phyloP scores from a whole-genome alignment of 2,797 vertebrate species.

The Discoglossus pictus region DNA sequence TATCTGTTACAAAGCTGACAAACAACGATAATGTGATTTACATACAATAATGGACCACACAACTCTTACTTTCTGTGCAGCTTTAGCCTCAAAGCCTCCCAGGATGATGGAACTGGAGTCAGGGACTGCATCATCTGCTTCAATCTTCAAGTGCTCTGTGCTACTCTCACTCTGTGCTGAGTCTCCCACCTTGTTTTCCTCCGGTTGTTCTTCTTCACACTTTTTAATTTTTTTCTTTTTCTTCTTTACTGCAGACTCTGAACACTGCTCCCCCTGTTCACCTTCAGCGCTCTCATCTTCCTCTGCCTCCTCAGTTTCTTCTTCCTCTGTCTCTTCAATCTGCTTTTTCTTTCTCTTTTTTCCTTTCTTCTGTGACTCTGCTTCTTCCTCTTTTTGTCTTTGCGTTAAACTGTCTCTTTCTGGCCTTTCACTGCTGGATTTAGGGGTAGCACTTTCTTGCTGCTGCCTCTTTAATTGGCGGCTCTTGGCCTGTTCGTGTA shows the following conservation, averaged over 20 bases:
- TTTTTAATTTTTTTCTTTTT: not conserved
- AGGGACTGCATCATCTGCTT: slow-evolving; percentile 11
- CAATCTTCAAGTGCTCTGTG: not conserved
- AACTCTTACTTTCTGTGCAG: slow-evolving; percentile 76
- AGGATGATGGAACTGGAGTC: slow-evolving; percentile 67
- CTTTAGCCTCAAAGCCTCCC: slow-evolving; percentile 74
- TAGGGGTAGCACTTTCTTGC: slow-evolving; percentile 7
- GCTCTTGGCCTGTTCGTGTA: slow-evolving; percentile 77
- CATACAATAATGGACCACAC: not conserved
- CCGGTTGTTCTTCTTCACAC: slow-evolving; percentile 47
- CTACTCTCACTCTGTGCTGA: not conserved
- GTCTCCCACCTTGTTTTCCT: slow-evolving; percentile 25
- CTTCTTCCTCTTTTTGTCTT: not conserved
- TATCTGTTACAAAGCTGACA: not conserved
- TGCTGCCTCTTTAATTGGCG: slow-evolving; percentile 65
- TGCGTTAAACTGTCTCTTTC: not conserved
- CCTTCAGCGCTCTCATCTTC: not conserved
- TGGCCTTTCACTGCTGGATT: not conserved
- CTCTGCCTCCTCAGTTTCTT: not conserved
- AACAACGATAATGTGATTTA: fast-evolving
- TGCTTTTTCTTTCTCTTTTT: slow-evolving; percentile 40
- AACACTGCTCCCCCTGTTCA: not conserved
- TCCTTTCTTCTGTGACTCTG: slow-evolving; percentile 17
- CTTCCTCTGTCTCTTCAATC: not conserved
- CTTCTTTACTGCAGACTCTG: not conserved